Percentiles rank a stretch among this genome's conserved stretches.
phyloP scores from a whole-genome alignment of 2,113 vertebrate genomes.

The Gnathonemus echidnorhynchus region DNA sequence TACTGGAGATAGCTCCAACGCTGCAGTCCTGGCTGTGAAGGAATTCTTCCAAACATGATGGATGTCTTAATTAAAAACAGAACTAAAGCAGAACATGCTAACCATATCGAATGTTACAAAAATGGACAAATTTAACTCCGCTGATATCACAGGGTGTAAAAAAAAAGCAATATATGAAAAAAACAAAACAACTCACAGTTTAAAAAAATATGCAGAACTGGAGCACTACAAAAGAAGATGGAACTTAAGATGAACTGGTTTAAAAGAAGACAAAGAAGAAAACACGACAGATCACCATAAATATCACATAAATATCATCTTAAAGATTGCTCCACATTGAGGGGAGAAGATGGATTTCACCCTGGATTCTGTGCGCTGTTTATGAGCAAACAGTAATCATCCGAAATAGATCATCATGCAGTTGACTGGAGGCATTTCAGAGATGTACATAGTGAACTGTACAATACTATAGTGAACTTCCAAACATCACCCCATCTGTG shows the following conservation, averaged over 20 bases:
- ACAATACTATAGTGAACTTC: background rate
- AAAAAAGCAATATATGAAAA: background rate
- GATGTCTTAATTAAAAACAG: background rate
- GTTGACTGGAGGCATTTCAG: background rate
- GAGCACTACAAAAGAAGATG: background rate
- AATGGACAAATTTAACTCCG: background rate
- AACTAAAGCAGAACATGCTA: background rate
- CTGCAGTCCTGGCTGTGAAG: background rate
- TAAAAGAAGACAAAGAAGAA: background rate
- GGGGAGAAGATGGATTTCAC: background rate
- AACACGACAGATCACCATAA: background rate
- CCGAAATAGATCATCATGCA: background rate
- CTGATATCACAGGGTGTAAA: background rate
- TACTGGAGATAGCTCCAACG: background rate
- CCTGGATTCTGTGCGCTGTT: background rate
- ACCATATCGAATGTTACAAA: background rate
- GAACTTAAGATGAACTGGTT: background rate
- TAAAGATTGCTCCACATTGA: background rate
- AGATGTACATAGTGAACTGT: background rate
- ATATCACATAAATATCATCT: background rate
- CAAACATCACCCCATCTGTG: background rate
- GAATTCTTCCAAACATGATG: background rate
- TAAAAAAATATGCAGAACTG: background rate
- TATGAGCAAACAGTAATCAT: background rate
- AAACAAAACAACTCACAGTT: background rate